Evolutionary conservation across 2,888 invertebrate species (phyloP).

Genomic region (Psococerastis gibbosa): DNA sequence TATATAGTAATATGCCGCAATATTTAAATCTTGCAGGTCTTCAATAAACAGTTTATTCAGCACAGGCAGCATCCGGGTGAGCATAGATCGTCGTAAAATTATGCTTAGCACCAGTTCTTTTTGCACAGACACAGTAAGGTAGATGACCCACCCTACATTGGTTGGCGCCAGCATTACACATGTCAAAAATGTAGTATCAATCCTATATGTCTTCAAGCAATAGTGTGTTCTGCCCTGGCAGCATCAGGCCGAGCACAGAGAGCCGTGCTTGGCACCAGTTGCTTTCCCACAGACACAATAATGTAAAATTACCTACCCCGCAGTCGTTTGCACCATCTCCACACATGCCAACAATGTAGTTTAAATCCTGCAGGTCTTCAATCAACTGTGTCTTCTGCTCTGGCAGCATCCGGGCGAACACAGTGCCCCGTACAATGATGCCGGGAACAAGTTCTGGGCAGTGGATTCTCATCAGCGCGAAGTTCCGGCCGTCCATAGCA

Average conservation of each 20-base stretch:
- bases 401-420: slow-evolving; percentile 69
- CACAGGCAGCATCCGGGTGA: too few species aligned
- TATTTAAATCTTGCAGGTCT: too few species aligned
- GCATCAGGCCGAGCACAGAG: too few species aligned
- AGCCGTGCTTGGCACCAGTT: too few species aligned
- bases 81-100: too few species aligned
- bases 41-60: too few species aligned
- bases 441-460: slow-evolving; percentile 51
- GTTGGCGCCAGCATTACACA: slow-evolving; percentile 61
- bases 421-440: slow-evolving; percentile 42
- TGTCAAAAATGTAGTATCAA: slow-evolving; percentile 48
- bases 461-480: slow-evolving; percentile 47
- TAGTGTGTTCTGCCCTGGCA: too few species aligned
- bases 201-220: too few species aligned
- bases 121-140: too few species aligned
- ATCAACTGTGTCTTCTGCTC: slow-evolving; percentile 65
- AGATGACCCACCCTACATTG: slow-evolving; percentile 50
- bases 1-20: too few species aligned
- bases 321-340: slow-evolving; percentile 74
- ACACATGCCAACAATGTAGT: slow-evolving; percentile 49
- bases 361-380: slow-evolving; percentile 45
- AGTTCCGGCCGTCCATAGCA: slow-evolving; percentile 54
- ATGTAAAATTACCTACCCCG: slow-evolving; percentile 32
- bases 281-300: too few species aligned
- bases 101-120: too few species aligned